phyloP scores from a whole-genome alignment of 2,797 vertebrate species.

The Coracias cyanogaster region DNA sequence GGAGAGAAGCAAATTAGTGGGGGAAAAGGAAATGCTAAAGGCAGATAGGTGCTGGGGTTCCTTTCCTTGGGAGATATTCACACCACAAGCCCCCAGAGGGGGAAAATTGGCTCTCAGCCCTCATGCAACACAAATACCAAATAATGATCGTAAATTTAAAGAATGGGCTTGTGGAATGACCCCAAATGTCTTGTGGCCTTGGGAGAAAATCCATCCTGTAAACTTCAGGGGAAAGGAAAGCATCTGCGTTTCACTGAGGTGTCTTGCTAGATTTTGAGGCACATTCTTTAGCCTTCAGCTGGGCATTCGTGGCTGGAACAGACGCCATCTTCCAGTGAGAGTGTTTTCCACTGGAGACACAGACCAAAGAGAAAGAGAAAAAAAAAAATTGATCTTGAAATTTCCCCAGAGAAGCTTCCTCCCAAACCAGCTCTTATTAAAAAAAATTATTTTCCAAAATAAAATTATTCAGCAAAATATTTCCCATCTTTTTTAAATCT shows the following conservation, averaged over 20 bases:
- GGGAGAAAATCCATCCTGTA: not conserved
- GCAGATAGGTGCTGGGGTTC: not conserved
- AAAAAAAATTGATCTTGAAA: not conserved
- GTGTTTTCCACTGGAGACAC: not conserved
- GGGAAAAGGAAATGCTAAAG: not conserved
- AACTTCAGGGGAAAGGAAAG: not conserved
- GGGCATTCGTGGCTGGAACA: not conserved
- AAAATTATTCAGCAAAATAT: not conserved
- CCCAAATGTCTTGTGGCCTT: not conserved
- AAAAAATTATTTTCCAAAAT: not conserved
- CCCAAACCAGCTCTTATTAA: not conserved
- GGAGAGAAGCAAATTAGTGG: not conserved
- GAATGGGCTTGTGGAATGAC: not conserved
- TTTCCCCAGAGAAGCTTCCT: not conserved
- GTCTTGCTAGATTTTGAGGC: not conserved
- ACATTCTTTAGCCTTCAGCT: not conserved
- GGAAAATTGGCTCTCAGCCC: not conserved
- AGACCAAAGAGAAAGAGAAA: not conserved
- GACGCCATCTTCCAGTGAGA: not conserved
- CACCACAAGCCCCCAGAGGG: rapidly evolving
- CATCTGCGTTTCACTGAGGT: not conserved
- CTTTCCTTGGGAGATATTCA: not conserved
- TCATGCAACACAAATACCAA: not conserved
- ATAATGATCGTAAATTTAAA: not conserved
- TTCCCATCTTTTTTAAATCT: not conserved